phyloP scores from a whole-genome alignment of 2,888 invertebrate genomes.

The Dorcus hopei region DNA sequence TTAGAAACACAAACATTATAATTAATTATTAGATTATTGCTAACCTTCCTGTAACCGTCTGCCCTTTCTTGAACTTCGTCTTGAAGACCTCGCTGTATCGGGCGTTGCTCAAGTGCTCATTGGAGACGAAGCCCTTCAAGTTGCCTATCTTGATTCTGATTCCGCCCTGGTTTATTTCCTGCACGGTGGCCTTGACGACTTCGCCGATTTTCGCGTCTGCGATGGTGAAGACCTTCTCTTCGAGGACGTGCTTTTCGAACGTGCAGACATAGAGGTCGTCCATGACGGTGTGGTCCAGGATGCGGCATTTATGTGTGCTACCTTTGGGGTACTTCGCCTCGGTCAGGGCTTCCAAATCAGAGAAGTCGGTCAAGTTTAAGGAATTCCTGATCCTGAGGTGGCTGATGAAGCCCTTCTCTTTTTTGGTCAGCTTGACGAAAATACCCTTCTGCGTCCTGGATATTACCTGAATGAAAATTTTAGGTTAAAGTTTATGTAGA shows the following conservation, averaged over 20 bases:
- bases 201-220: constrained; percentile 56
- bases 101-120: constrained; percentile 56
- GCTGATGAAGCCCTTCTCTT: constrained; percentile 40
- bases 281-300: constrained; percentile 64
- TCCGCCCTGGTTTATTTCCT: constrained; percentile 51
- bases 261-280: constrained; percentile 67
- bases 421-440: constrained; percentile 34
- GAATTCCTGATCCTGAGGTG: constrained; percentile 37
- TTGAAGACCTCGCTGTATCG: constrained; percentile 45
- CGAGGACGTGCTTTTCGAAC: constrained; percentile 57
- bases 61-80: constrained; percentile 57
- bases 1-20: too few relatives aligned
- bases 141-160: constrained; percentile 55
- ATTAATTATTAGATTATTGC: neutral
- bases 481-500: neutral
- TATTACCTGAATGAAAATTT: constrained; percentile 26
- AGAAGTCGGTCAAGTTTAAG: constrained; percentile 42
- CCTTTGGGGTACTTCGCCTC: constrained; percentile 52
- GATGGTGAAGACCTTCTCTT: constrained; percentile 56
- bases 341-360: constrained; percentile 50
- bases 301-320: constrained; percentile 51
- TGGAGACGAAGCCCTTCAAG: constrained; percentile 57
- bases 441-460: constrained; percentile 34
- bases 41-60: constrained; percentile 56
- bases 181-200: constrained; percentile 54